A percentile compares a stretch with the other conserved stretches of the same genome.
Evolutionary conservation across 2,888 invertebrate genomes (phyloP).

Genomic region (Spatulosminthurus flaviceps): DNA sequence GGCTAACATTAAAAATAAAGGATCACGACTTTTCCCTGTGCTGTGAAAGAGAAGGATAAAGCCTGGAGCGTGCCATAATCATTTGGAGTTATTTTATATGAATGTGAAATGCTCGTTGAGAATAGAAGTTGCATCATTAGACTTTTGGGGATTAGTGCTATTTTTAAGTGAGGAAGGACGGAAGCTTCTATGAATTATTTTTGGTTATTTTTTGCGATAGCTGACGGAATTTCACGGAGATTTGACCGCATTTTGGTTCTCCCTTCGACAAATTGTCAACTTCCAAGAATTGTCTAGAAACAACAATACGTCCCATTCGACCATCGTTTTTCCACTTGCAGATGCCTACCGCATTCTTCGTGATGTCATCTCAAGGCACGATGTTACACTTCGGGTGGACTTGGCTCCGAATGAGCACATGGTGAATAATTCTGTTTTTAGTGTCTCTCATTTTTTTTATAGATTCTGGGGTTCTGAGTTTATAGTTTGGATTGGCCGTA

Average conservation of each 20-base stretch:
- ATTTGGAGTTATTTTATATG: neutral
- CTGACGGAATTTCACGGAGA: constrained; percentile 63
- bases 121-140: neutral
- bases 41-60: too few species aligned
- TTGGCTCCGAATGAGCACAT: constrained; percentile 64
- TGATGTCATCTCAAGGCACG: constrained; percentile 64
- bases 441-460: neutral
- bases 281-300: constrained; percentile 63
- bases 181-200: neutral
- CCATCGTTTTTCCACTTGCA: constrained; percentile 64
- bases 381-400: constrained; percentile 64
- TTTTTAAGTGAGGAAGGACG: neutral
- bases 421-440: constrained; percentile 54
- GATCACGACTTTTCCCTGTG: neutral
- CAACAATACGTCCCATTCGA: constrained; percentile 64
- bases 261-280: constrained; percentile 65
- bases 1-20: neutral
- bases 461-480: too few species aligned
- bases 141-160: neutral
- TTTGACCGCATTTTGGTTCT: constrained; percentile 65
- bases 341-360: constrained; percentile 65
- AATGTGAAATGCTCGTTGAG: neutral
- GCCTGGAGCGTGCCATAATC: neutral
- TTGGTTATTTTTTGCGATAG: constrained; percentile 49
- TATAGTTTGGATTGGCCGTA: too few species aligned